phyloP scores from a whole-genome alignment of 2,797 vertebrate genomes.

The Serranus cabrilla region DNA sequence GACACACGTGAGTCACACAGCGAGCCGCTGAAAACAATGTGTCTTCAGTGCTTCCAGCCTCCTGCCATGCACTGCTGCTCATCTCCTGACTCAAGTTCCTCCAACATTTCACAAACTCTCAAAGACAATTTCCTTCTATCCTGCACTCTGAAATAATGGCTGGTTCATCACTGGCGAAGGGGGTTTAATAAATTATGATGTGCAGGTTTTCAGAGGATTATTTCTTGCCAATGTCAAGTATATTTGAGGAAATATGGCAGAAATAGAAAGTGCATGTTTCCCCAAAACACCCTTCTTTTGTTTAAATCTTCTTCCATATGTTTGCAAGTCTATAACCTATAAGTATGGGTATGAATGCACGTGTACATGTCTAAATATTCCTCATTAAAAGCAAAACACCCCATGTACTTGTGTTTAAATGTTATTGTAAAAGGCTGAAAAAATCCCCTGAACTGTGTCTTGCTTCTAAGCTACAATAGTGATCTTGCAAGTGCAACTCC shows the following conservation, averaged over 20 bases:
- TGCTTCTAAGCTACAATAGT: neutral
- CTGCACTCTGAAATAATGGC: neutral
- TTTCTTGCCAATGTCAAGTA: neutral
- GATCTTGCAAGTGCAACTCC: slow-evolving; percentile 14
- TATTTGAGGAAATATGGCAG: too few relatives aligned
- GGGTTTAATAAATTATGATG: neutral
- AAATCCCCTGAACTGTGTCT: neutral
- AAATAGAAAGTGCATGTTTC: too few relatives aligned
- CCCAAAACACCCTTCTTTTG: too few relatives aligned
- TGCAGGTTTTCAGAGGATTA: slow-evolving; percentile 7
- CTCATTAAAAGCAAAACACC: too few relatives aligned
- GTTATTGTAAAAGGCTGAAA: too few relatives aligned
- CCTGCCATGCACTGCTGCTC: slow-evolving; percentile 17
- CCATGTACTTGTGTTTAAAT: too few relatives aligned
- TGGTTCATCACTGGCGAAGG: neutral
- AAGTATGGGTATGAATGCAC: too few relatives aligned
- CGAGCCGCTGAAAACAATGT: slow-evolving; percentile 59
- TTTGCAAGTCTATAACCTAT: too few relatives aligned
- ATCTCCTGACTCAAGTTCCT: slow-evolving; percentile 27
- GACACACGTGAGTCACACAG: slow-evolving; percentile 69
- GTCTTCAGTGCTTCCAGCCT: slow-evolving; percentile 24
- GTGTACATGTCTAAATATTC: too few relatives aligned
- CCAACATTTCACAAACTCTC: neutral
- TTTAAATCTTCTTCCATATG: too few relatives aligned
- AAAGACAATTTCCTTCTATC: neutral